Evolutionary conservation across 2,797 vertebrate genomes (phyloP), one percentile per base, ranked within the genome.

Genomic region (Anas bernieri): DNA sequence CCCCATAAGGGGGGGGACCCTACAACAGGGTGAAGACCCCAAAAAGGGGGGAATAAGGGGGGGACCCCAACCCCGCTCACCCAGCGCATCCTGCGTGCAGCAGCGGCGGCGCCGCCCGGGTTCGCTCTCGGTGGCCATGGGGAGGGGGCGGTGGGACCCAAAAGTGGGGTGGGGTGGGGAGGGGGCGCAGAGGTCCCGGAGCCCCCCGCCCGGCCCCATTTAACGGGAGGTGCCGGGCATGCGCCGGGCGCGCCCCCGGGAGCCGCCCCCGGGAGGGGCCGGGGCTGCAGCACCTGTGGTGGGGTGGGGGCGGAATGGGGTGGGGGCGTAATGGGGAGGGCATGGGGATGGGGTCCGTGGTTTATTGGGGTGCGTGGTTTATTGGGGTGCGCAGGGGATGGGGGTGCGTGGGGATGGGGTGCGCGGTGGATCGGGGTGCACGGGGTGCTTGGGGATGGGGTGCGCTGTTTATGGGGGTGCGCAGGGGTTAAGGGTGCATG

Each of bases 11-110:
- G 21, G 21, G 33, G 33, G 31, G 54, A 28, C 16, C 28, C 45
- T 11, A 21, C 45, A 46, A 6, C 5, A 46, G 45, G 6, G 11
- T 22, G 45, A 22, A 6, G 45, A 46, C 46, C 46, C 46, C 46
- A 12, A 12, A 46, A 11, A 22, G 46, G 10, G 21, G 11, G 21
- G 21, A 35, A 35, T 35, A 35, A 35, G 35, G 35, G 45, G 46
- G 23, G 37, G 8, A 30, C 61, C 11, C 46, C 26, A 35, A n/a
- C 30, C 31, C 30, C 37, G 20, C 90, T 86, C 94, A 96, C 97
- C 97, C 35, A 66, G 73, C 12, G 61, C 31, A 31, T 96, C 97
- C 41, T 94, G 97, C 12, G 78, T 28, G 88, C 86, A 83, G 67
- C 81, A 48, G 35, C 96, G 15, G 56, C 90, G 54, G 7, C 62